Evolutionary conservation across 2,888 invertebrate species (phyloP).

Genomic region (Drosophila lutescens): DNA sequence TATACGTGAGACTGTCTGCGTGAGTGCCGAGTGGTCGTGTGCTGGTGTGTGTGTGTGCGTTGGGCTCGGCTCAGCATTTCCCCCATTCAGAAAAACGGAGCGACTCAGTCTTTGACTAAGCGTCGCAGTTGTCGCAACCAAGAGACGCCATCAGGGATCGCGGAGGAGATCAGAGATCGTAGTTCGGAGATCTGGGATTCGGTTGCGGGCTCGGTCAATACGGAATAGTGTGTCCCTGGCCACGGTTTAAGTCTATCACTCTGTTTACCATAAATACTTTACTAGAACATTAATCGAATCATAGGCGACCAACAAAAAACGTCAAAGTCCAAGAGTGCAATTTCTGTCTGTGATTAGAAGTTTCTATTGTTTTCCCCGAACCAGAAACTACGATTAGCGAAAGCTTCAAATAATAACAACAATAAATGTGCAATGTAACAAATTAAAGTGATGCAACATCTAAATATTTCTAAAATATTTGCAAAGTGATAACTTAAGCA

Average conservation of each 20-base stretch:
- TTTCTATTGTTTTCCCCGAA: slow-evolving; percentile 64
- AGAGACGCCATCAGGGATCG: slow-evolving; percentile 39
- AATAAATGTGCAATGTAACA: slow-evolving; percentile 65
- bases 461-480: slow-evolving; percentile 57
- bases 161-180: slow-evolving; percentile 19
- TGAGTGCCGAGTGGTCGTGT: slow-evolving; percentile 40
- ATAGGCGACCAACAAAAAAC: slow-evolving; percentile 28
- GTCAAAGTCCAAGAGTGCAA: slow-evolving; percentile 69
- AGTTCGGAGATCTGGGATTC: slow-evolving; percentile 14
- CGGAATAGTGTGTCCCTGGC: slow-evolving; percentile 2
- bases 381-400: slow-evolving; percentile 42
- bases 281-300: slow-evolving; percentile 26
- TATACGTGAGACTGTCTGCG: slow-evolving; percentile 19
- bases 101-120: slow-evolving; percentile 74
- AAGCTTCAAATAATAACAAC: slow-evolving; percentile 61
- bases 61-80: slow-evolving; percentile 42
- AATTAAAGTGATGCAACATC: slow-evolving; percentile 15
- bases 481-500: slow-evolving; percentile 23
- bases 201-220: slow-evolving; percentile 8
- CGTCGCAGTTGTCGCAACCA: slow-evolving; percentile 50
- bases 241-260: slow-evolving; percentile 8
- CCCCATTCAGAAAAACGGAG: slow-evolving; percentile 34
- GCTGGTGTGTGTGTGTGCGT: slow-evolving; percentile 23
- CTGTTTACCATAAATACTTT: slow-evolving; percentile 51
- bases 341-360: slow-evolving; percentile 67